Conservation (phyloP, 2,113 vertebrate species). For the Elachura formosa region DNA sequence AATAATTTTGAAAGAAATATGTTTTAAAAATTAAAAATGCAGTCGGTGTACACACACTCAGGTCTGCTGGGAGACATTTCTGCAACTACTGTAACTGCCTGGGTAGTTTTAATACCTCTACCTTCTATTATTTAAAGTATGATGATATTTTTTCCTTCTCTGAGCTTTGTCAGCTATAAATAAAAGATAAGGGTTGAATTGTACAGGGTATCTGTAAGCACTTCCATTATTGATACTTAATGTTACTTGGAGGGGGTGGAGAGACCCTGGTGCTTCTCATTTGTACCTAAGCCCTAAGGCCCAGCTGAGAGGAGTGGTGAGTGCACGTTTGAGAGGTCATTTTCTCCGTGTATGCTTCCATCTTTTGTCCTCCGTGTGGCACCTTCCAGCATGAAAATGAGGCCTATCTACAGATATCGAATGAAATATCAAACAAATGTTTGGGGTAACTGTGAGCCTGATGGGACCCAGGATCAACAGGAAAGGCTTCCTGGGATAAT, state of each 20-base stretch:
- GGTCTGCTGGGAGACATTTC: conserved; percentile 88
- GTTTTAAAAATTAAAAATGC: conserved; percentile 96
- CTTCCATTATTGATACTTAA: conserved; percentile 91
- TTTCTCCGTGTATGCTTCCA: not conserved
- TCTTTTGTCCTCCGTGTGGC: not conserved
- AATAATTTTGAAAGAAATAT: conserved; percentile 94
- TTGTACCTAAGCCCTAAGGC: not conserved
- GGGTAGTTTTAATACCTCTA: conserved; percentile 79
- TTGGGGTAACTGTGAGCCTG: not conserved
- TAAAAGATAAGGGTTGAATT: conserved; percentile 91
- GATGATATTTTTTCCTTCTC: conserved; percentile 87
- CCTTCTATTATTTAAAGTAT: conserved; percentile 92
- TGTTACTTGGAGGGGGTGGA: conserved; percentile 36
- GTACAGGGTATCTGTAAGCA: conserved; percentile 83
- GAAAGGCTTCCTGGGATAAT: not conserved
- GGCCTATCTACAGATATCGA: not conserved
- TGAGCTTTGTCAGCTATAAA: conserved; percentile 94
- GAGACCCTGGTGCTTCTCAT: not conserved
- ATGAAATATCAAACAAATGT: not conserved
- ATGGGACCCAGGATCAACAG: not conserved
- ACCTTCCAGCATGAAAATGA: not conserved
- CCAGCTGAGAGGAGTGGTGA: not conserved
- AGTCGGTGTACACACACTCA: conserved; percentile 73
- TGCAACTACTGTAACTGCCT: conserved; percentile 83
- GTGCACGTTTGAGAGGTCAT: not conserved